phyloP scores from a whole-genome alignment of 2,888 invertebrate species.

The Sycophila texana region DNA sequence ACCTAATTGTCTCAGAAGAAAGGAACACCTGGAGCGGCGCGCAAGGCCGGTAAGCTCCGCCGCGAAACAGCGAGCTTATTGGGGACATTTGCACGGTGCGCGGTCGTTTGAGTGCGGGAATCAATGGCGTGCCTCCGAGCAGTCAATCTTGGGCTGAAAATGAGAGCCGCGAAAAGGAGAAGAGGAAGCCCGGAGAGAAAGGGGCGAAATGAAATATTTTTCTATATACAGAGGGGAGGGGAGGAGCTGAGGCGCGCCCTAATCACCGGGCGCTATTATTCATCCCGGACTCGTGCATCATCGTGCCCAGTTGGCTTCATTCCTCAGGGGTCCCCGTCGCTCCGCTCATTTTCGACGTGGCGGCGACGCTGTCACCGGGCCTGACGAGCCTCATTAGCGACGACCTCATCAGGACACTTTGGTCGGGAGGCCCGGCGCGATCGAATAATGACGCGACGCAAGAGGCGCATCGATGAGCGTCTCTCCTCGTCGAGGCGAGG shows the following conservation, averaged over 20 bases:
- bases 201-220: conserved; percentile 41
- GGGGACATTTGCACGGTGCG: no score
- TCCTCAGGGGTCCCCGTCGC: neutral
- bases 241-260: conserved; percentile 7
- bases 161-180: conserved; percentile 11
- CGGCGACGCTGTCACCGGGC: conserved; percentile 6
- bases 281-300: conserved; percentile 33
- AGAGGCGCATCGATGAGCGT: no score
- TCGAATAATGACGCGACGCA: no score
- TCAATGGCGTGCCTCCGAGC: conserved; percentile 43
- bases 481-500: no score
- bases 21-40: neutral
- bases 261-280: conserved; percentile 53
- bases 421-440: conserved; percentile 31
- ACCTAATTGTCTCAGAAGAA: neutral
- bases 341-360: conserved; percentile 41
- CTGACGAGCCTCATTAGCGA: conserved; percentile 52
- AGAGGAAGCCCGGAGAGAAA: neutral
- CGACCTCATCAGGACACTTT: conserved; percentile 55
- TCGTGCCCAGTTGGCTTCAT: conserved; percentile 27
- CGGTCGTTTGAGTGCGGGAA: conserved; percentile 38
- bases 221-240: conserved; percentile 28
- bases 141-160: conserved; percentile 12
- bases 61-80: no score
- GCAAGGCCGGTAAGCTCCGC: neutral